phyloP scores from a whole-genome alignment of 2,113 vertebrate species.

The Echinops telfairi region DNA sequence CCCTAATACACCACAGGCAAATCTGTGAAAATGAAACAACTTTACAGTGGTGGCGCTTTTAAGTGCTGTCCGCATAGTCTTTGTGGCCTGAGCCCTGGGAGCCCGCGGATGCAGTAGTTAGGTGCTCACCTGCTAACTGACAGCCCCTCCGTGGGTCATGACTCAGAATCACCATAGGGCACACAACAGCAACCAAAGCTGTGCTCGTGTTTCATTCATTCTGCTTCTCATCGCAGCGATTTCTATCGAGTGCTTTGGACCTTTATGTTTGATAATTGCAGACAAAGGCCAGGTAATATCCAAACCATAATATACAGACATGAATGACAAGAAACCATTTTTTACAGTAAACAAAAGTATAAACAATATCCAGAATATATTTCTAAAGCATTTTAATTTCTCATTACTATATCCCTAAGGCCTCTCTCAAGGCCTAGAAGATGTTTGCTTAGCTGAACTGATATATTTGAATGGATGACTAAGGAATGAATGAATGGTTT shows the following conservation, averaged over 20 bases:
- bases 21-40: not conserved
- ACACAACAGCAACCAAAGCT: not conserved
- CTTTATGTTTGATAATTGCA: not conserved
- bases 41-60: slow-evolving; percentile 2
- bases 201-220: slow-evolving; percentile 14
- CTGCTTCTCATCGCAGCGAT: not conserved
- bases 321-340: not conserved
- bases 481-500: not conserved
- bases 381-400: not conserved
- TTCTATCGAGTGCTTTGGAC: not conserved
- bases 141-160: not conserved
- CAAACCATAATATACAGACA: not conserved
- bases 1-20: not conserved
- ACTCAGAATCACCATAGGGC: not conserved
- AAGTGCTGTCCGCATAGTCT: not conserved
- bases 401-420: not conserved
- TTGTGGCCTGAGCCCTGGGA: not conserved
- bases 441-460: not conserved
- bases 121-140: not conserved
- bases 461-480: slow-evolving; percentile 31
- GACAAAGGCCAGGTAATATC: not conserved
- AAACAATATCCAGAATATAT: not conserved
- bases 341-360: slow-evolving; percentile 5
- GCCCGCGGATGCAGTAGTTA: not conserved
- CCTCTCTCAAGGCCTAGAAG: not conserved